Evolutionary conservation across 2,888 invertebrate genomes (phyloP).

Genomic region (Pseudococcus jackbeardsleyi): DNA sequence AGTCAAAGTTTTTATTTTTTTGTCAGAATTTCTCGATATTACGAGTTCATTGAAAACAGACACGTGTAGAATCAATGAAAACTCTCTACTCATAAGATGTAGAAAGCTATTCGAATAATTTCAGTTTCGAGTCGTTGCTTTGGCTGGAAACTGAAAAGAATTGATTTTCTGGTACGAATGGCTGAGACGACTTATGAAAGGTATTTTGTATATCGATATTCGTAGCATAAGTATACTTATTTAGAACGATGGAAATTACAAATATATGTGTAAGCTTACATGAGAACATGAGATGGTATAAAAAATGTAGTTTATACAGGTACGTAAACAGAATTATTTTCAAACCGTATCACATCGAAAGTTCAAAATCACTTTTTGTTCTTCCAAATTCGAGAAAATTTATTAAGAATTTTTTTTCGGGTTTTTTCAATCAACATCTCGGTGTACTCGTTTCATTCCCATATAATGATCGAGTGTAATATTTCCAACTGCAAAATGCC

Average conservation of each 20-base stretch:
- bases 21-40: not conserved
- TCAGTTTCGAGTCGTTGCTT: not conserved
- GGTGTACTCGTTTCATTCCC: not conserved
- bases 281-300: not conserved
- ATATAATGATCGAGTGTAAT: slow-evolving; percentile 13
- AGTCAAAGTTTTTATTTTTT: not conserved
- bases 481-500: not conserved
- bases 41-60: slow-evolving; percentile 14
- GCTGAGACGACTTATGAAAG: not conserved
- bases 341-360: not conserved
- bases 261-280: not conserved
- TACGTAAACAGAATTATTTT: slow-evolving; percentile 37
- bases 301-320: not conserved
- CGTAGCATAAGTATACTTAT: not conserved
- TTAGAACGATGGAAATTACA: not conserved
- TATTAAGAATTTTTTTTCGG: not conserved
- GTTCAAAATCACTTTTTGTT: not conserved
- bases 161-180: not conserved
- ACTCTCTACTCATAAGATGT: not conserved
- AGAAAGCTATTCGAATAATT: slow-evolving; percentile 6
- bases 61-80: slow-evolving; percentile 11
- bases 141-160: not conserved
- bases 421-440: not conserved
- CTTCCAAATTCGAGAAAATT: not conserved
- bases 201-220: not conserved